A percentile compares a stretch with the other conserved stretches of the same genome.
Conservation (phyloP, 2,797 vertebrate genomes). For the Pitangus sulphuratus region DNA sequence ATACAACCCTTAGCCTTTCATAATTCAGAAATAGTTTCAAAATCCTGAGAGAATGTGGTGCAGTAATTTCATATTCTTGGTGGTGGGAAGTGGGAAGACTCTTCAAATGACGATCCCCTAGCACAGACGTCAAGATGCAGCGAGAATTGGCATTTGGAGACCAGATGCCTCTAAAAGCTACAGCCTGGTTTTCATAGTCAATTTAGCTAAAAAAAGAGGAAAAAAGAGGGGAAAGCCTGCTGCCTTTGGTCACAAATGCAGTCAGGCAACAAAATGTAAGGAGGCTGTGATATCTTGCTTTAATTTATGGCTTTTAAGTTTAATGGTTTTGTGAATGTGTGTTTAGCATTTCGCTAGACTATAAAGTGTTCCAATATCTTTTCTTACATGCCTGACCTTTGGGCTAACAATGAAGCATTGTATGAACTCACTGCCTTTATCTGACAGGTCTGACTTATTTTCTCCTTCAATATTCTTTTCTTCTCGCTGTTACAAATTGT, state of each 20-base stretch:
- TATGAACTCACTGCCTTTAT: not conserved
- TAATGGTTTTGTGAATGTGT: not conserved
- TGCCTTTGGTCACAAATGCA: not conserved
- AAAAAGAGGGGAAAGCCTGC: not conserved
- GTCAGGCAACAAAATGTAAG: not conserved
- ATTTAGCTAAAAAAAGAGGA: not conserved
- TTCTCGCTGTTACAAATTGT: slow-evolving; percentile 10
- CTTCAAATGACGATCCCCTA: not conserved
- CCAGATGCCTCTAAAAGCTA: not conserved
- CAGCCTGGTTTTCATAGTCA: not conserved
- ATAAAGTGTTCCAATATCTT: not conserved
- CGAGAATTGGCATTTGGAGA: not conserved
- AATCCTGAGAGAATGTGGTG: not conserved
- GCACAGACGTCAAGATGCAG: not conserved
- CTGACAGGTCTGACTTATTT: slow-evolving; percentile 12
- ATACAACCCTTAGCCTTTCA: not conserved
- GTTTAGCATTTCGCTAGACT: not conserved
- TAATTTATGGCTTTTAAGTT: not conserved
- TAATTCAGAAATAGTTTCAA: slow-evolving; percentile 15
- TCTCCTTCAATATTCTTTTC: slow-evolving; percentile 11
- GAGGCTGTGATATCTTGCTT: not conserved
- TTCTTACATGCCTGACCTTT: slow-evolving; percentile 36
- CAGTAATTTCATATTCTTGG: not conserved
- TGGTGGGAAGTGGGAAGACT: not conserved
- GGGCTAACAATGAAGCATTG: not conserved